Conservation (phyloP, 1,140 invertebrate species). For the Trichomalopsis sarcophagae region DNA sequence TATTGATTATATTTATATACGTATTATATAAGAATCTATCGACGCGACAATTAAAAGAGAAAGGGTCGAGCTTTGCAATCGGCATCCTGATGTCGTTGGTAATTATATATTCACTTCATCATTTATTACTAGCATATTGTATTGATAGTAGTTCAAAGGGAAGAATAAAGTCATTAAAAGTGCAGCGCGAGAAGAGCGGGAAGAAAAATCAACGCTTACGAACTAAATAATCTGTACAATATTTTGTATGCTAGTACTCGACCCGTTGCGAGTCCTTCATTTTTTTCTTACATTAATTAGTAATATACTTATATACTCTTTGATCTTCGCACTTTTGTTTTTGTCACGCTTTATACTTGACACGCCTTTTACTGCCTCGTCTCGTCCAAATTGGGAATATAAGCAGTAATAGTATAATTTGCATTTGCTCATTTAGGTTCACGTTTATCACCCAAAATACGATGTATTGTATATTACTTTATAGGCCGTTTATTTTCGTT, state of each 20-base stretch:
- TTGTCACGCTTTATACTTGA: constrained; percentile 26
- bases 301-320: constrained; percentile 42
- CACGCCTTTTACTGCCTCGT: constrained; percentile 18
- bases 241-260: constrained; percentile 10
- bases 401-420: not conserved
- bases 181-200: constrained; percentile 10
- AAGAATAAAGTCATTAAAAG: constrained; percentile 13
- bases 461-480: not conserved
- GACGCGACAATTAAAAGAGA: not conserved
- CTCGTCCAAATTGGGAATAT: constrained; percentile 40
- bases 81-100: not conserved
- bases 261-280: not conserved
- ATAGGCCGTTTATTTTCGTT: constrained; percentile 22
- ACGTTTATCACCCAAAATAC: not conserved
- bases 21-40: constrained; percentile 3
- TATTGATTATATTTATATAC: not conserved
- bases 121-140: constrained; percentile 20
- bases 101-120: not conserved
- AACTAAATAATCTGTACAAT: constrained; percentile 42
- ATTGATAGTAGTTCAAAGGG: not conserved
- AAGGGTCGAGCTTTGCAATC: constrained; percentile 7
- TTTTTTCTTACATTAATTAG: constrained; percentile 26
- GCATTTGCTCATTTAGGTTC: not conserved
- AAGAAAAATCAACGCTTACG: constrained; percentile 38
- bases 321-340: constrained; percentile 39